Evolutionary conservation across 2,888 invertebrate species (phyloP).

Genomic region (Nephrotoma guestfalica): DNA sequence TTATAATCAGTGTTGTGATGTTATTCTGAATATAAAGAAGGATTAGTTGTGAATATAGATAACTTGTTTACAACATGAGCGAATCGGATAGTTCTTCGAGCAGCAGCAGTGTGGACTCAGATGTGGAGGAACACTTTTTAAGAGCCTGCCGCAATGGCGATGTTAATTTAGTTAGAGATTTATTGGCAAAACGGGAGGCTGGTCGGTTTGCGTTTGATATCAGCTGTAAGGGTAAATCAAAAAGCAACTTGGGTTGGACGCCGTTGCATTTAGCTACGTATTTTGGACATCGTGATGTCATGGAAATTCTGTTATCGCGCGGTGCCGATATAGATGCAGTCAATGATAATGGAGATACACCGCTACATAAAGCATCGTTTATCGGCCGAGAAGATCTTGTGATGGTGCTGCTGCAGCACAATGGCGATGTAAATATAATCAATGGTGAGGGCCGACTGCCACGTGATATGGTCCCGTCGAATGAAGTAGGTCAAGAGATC

Average conservation of each 20-base stretch:
- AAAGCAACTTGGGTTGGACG: conserved; percentile 52
- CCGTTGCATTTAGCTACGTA: conserved; percentile 52
- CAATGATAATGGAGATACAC: conserved; percentile 49
- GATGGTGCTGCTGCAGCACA: conserved; percentile 41
- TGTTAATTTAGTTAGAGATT: conserved; percentile 36
- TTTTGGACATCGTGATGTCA: conserved; percentile 47
- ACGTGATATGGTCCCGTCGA: conserved; percentile 39
- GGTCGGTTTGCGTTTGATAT: conserved; percentile 42
- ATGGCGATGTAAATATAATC: conserved; percentile 46
- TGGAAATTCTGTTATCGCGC: conserved; percentile 38
- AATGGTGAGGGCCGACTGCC: conserved; percentile 50
- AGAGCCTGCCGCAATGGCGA: conserved; percentile 49
- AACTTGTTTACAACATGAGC: background rate
- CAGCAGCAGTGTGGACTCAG: conserved; percentile 15
- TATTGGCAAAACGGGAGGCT: conserved; percentile 36
- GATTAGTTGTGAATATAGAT: background rate
- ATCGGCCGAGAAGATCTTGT: conserved; percentile 53
- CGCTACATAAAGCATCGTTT: conserved; percentile 51
- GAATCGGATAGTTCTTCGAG: conserved; percentile 4
- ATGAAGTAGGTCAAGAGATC: conserved; percentile 33
- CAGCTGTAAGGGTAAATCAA: conserved; percentile 49
- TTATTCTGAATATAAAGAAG: background rate
- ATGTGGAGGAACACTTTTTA: conserved; percentile 42
- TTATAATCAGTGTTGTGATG: background rate
- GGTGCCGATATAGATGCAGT: conserved; percentile 45